Evolutionary conservation across 2,888 invertebrate species (phyloP).

Genomic region (Mycogona germanica): DNA sequence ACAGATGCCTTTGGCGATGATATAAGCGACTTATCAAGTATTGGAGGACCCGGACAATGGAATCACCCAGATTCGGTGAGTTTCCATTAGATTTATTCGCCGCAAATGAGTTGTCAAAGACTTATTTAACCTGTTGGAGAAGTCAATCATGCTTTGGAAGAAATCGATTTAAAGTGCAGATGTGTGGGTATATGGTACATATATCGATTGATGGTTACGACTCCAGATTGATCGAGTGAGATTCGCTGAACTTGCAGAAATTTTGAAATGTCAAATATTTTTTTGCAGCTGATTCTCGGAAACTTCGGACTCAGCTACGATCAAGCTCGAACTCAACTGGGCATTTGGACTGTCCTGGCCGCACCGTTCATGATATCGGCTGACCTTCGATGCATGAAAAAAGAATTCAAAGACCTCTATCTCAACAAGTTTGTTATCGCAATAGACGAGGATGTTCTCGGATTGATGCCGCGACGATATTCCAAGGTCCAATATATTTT

Average conservation of each 20-base stretch:
- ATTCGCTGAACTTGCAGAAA: too few species aligned
- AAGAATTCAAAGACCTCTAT: constrained; percentile 82
- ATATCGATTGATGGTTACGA: too few species aligned
- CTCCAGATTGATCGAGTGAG: too few species aligned
- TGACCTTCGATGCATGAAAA: constrained; percentile 73
- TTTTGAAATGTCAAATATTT: constrained; percentile 13
- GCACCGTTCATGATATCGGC: constrained; percentile 96
- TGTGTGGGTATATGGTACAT: not conserved
- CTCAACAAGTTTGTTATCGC: constrained; percentile 84
- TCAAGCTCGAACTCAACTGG: constrained; percentile 92
- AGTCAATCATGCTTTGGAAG: not conserved
- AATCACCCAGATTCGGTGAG: constrained; percentile 94
- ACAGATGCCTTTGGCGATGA: constrained; percentile 92
- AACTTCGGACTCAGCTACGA: constrained; percentile 90
- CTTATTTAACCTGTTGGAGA: not conserved
- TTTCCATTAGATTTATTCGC: not conserved
- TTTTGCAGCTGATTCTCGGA: constrained; percentile 71
- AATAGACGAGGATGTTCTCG: constrained; percentile 90
- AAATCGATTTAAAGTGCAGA: not conserved
- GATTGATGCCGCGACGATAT: too few species aligned
- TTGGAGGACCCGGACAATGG: constrained; percentile 93
- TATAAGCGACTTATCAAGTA: constrained; percentile 74
- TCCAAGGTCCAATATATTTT: too few species aligned
- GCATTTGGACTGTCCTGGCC: constrained; percentile 89
- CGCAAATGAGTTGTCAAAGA: too few species aligned